phyloP scores from a whole-genome alignment of 2,113 vertebrate genomes.

The Willisornis vidua region DNA sequence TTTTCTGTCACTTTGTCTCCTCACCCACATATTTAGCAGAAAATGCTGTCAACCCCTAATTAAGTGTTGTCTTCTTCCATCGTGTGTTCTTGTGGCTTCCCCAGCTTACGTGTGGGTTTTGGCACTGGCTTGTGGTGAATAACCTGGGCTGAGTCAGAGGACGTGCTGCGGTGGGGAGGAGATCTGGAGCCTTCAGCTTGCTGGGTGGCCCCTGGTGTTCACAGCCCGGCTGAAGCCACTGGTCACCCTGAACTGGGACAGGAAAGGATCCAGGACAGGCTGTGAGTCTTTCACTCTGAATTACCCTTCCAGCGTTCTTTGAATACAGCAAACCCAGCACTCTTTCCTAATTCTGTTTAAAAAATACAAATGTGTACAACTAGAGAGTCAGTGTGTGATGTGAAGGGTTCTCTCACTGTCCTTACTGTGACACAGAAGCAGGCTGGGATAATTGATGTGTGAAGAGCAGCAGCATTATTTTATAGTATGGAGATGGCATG shows the following conservation, averaged over 20 bases:
- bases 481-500: accelerated
- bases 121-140: neutral
- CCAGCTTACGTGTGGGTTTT: conserved; percentile 17
- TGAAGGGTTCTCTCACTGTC: neutral
- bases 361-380: neutral
- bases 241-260: neutral
- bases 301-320: neutral
- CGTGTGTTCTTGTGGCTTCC: conserved; percentile 5
- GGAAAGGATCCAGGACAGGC: neutral
- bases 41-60: conserved; percentile 15
- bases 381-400: neutral
- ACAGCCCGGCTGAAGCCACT: accelerated
- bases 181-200: neutral
- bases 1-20: neutral
- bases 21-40: neutral
- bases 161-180: neutral
- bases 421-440: neutral
- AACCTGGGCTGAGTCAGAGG: neutral
- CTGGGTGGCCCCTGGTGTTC: neutral
- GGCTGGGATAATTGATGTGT: neutral
- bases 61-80: neutral
- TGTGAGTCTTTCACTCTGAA: accelerated
- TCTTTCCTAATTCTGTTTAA: neutral
- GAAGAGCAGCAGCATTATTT: neutral
- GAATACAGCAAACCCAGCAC: neutral